Conservation (phyloP, 2,888 invertebrate genomes). For the Xylocampa areola region DNA sequence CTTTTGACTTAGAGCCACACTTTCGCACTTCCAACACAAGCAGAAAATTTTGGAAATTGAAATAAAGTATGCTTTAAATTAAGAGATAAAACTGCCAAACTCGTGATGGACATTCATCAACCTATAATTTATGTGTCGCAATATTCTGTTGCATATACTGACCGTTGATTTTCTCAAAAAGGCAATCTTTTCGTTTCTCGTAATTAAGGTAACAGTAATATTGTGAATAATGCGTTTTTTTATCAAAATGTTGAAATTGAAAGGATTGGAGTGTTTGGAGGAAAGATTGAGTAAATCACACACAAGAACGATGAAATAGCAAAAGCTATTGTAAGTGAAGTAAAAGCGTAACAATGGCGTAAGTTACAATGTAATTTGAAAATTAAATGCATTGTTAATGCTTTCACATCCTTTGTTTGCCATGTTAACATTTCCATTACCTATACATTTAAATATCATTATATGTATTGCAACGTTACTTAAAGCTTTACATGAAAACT, state of each 20-base stretch:
- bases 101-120: slow-evolving; percentile 65
- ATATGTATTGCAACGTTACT: too few relatives aligned
- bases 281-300: background rate
- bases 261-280: slow-evolving; percentile 1
- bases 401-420: background rate
- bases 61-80: slow-evolving; percentile 54
- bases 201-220: slow-evolving; percentile 65
- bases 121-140: slow-evolving; percentile 65
- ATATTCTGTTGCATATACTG: slow-evolving; percentile 53
- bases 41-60: slow-evolving; percentile 10
- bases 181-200: slow-evolving; percentile 68
- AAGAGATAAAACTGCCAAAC: slow-evolving; percentile 65
- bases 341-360: background rate
- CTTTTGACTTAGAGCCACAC: slow-evolving; percentile 1
- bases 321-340: background rate
- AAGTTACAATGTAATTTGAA: background rate
- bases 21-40: slow-evolving; percentile 19
- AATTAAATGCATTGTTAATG: slow-evolving; percentile 1
- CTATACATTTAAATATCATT: too few relatives aligned
- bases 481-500: too few relatives aligned
- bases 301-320: background rate
- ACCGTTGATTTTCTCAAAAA: slow-evolving; percentile 68
- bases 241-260: slow-evolving; percentile 32
- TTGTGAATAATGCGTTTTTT: slow-evolving; percentile 29
- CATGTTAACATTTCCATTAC: background rate